Conservation (phyloP, 2,113 vertebrate genomes). For the Carassius gibelio region DNA sequence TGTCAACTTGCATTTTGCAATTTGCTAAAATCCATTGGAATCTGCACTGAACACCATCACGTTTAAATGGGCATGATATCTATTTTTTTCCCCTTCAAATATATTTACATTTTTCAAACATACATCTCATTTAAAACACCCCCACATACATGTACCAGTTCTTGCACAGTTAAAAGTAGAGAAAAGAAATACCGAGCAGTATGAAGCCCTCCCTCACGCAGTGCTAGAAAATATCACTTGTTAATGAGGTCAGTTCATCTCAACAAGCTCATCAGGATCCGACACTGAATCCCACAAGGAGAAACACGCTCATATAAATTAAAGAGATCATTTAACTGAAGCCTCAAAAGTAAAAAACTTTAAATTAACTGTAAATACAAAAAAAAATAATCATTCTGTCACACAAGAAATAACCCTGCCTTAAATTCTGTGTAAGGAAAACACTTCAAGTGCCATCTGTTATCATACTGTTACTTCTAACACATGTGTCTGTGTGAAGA, state of each 20-base stretch:
- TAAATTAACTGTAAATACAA: not conserved
- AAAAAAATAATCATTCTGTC: not conserved
- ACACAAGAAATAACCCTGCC: not conserved
- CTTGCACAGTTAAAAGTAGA: not conserved
- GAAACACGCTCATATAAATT: no score
- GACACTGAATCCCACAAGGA: not conserved
- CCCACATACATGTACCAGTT: not conserved
- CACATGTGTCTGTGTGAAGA: not conserved
- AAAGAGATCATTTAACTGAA: no score
- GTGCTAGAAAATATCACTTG: not conserved
- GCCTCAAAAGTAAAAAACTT: no score
- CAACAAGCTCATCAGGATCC: not conserved
- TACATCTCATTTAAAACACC: not conserved
- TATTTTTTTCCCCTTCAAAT: not conserved
- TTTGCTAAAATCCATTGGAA: not conserved
- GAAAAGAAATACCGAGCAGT: not conserved
- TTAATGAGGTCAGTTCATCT: slow-evolving; percentile 11
- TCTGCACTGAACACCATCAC: not conserved
- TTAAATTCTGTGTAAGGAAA: not conserved
- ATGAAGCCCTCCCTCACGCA: not conserved
- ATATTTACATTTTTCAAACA: no score
- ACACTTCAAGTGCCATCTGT: not conserved
- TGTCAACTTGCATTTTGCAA: no score
- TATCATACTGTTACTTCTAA: slow-evolving; percentile 6
- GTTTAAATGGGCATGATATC: not conserved